Evolutionary conservation across 2,888 invertebrate genomes (phyloP).

Genomic region (Tolmerus cingulatus): DNA sequence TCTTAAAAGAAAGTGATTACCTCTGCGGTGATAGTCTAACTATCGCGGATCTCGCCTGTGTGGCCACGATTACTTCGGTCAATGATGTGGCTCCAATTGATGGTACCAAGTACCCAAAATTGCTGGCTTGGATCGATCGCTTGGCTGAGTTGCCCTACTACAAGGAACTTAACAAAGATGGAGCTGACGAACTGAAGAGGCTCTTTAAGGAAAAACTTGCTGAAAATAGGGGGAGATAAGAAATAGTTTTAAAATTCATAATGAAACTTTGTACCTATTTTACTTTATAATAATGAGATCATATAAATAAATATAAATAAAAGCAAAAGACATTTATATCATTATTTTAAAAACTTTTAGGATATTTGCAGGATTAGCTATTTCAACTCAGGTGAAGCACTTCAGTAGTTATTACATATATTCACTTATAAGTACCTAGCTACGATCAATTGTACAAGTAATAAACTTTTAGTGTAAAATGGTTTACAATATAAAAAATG

Average conservation of each 20-base stretch:
- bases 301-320: background rate
- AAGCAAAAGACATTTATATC: too few species aligned
- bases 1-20: conserved; percentile 53
- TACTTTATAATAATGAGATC: background rate
- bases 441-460: too few species aligned
- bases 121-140: conserved; percentile 55
- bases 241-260: background rate
- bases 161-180: conserved; percentile 52
- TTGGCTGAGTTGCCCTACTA: conserved; percentile 56
- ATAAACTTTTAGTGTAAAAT: too few species aligned
- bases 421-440: too few species aligned
- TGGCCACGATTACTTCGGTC: conserved; percentile 54
- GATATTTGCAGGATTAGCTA: background rate
- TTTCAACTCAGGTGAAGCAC: too few species aligned
- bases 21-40: conserved; percentile 55
- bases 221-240: conserved; percentile 13
- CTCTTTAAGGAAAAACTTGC: conserved; percentile 12
- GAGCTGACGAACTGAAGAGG: conserved; percentile 31
- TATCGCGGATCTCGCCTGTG: conserved; percentile 56
- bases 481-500: too few species aligned
- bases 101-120: conserved; percentile 52
- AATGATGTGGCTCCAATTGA: conserved; percentile 53
- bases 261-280: background rate
- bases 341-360: background rate
- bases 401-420: too few species aligned